Base-by-base conservation (phyloP, 1,140 invertebrate genomes). In the Sesamia nonagrioides region DNA sequence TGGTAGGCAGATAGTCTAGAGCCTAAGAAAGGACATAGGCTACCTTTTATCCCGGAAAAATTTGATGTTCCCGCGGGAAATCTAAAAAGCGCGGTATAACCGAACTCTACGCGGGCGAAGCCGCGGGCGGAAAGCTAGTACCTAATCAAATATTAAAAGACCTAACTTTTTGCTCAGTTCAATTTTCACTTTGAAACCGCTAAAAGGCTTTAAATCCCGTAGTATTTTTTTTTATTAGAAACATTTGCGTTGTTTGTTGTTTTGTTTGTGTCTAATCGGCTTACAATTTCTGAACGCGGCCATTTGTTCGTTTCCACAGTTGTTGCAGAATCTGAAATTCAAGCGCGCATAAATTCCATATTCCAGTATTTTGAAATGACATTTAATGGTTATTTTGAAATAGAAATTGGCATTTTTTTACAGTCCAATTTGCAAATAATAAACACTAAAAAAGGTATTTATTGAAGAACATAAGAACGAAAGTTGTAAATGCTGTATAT, bases 191-290 rank as follows among this genome's bases (percentile, higher is more conserved):
- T 61, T 42, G 50, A 56, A 72, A 54, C 69, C 60, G 17, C 60
- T 63, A 63, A 63, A 63, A 35, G 60, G 60, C 40, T 63, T 42
- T 63, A 63, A 42, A 42, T 63, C 6, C 69, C 50, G 33, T 50
- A 72, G 37, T 42, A 63, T 63, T 63, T 63, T 63, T 63, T 40
- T 63, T 17, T 5, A 40, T 37, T 63, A 17, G 60, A 9, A 63
- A 42, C 60, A 63, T 42, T 63, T 40, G 35, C 6, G 35, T 63
- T 42, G 58, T 61, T 61, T n/a, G n/a, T n/a, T 40, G 60, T 40
- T 68, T 68, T 68, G 13, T n/a, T n/a, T n/a, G 61, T 66, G 42
- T 68, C 63, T 68, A 68, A 68, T 68, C 63, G 63, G 63, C 63
- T 68, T 68, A 48, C 40, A 63, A 40, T 42, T 63, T 63, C 37